phyloP scores from a whole-genome alignment of 2,797 vertebrate genomes.

The Melopsittacus undulatus region DNA sequence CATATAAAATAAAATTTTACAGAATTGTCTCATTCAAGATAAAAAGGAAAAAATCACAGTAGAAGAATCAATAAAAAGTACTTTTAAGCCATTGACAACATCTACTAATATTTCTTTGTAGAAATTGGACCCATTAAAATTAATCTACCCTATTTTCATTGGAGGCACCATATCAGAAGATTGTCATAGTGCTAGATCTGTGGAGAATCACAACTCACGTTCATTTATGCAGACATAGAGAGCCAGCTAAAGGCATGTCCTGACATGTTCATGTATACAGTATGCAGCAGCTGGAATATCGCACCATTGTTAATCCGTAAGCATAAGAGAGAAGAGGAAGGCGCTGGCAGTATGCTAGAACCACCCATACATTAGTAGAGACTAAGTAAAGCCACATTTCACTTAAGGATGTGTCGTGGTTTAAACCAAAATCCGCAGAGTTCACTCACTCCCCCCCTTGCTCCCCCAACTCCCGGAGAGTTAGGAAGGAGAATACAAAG shows the following conservation, averaged over 20 bases:
- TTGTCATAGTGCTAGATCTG: not conserved
- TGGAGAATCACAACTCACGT: not conserved
- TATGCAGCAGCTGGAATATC: not conserved
- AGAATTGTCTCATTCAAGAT: not conserved
- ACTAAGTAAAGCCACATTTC: not conserved
- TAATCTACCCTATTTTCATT: not conserved
- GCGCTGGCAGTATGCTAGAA: not conserved
- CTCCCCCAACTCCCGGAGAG: too few species aligned
- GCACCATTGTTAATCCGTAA: not conserved
- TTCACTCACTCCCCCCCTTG: too few species aligned
- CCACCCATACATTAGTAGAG: rapidly evolving
- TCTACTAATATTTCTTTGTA: not conserved
- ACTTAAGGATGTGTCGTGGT: not conserved
- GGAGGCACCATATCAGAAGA: not conserved
- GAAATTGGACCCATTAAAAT: not conserved
- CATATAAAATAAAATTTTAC: not conserved
- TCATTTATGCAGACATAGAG: not conserved
- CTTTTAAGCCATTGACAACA: not conserved
- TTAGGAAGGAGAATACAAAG: too few species aligned
- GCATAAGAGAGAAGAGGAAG: not conserved
- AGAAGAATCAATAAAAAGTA: not conserved
- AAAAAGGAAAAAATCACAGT: not conserved
- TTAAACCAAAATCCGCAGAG: too few species aligned
- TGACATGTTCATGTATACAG: not conserved
- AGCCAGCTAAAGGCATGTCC: not conserved